Conservation (phyloP, 2,797 vertebrate species). For the Sciurus vulgaris region DNA sequence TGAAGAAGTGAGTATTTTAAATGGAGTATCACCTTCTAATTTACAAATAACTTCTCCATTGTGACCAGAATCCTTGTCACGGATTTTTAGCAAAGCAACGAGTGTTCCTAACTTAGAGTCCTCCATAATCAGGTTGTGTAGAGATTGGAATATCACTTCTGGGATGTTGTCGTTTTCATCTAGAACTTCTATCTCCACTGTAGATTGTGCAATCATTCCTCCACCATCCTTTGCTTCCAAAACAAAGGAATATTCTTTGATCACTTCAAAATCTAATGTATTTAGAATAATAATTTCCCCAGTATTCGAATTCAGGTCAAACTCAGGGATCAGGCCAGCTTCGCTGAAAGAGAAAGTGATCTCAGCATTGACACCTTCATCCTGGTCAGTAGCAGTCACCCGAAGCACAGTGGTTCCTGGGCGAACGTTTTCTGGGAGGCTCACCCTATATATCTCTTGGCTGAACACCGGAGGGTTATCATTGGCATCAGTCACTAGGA, state of each 20-base stretch:
- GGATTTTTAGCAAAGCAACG: constrained; percentile 80
- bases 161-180: constrained; percentile 88
- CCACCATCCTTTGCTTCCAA: constrained; percentile 88
- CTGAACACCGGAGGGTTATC: constrained; percentile 89
- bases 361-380: constrained; percentile 88
- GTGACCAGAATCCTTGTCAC: constrained; percentile 81
- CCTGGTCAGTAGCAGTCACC: constrained; percentile 87
- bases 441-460: constrained; percentile 84
- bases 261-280: constrained; percentile 87
- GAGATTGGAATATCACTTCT: constrained; percentile 79
- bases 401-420: constrained; percentile 81
- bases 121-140: constrained; percentile 71
- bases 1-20: constrained; percentile 75
- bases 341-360: constrained; percentile 88
- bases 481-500: constrained; percentile 89
- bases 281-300: constrained; percentile 89
- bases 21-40: constrained; percentile 70
- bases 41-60: constrained; percentile 80
- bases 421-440: constrained; percentile 83
- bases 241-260: constrained; percentile 84
- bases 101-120: constrained; percentile 52
- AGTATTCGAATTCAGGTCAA: constrained; percentile 87
- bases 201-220: constrained; percentile 80
- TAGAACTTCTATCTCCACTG: constrained; percentile 83
- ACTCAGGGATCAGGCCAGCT: constrained; percentile 81